phyloP scores from a whole-genome alignment of 2,797 vertebrate genomes.

The Diplodus puntazzo region DNA sequence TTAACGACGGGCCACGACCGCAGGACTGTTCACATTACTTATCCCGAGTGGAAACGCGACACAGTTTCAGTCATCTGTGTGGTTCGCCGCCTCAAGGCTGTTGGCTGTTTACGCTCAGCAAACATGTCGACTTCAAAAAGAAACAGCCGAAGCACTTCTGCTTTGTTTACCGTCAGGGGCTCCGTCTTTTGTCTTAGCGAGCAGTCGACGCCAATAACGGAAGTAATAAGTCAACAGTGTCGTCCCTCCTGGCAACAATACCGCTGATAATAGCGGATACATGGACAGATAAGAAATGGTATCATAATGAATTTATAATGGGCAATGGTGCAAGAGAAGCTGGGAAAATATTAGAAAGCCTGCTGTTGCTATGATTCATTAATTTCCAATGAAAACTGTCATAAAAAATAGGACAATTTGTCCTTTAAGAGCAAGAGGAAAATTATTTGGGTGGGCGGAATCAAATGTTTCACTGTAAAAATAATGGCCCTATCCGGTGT shows the following conservation, averaged over 20 bases:
- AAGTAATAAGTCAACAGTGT: slow-evolving; percentile 71
- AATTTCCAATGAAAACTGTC: slow-evolving; percentile 16
- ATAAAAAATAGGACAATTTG: too few relatives aligned
- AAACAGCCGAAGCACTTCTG: slow-evolving; percentile 56
- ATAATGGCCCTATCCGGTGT: neutral
- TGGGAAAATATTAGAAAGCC: slow-evolving; percentile 36
- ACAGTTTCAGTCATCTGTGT: slow-evolving; percentile 51
- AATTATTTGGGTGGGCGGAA: neutral
- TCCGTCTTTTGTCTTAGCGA: slow-evolving; percentile 53
- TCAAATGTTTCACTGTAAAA: neutral
- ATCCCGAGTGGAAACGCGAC: slow-evolving; percentile 55
- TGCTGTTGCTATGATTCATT: slow-evolving; percentile 16
- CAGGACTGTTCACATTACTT: slow-evolving; percentile 46
- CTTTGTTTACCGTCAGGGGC: slow-evolving; percentile 65
- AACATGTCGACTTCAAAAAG: slow-evolving; percentile 69
- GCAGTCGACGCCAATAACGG: slow-evolving; percentile 66
- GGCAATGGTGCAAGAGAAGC: slow-evolving; percentile 4
- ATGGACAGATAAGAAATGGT: slow-evolving; percentile 28
- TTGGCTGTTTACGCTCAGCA: slow-evolving; percentile 62
- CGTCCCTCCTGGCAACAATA: slow-evolving; percentile 43
- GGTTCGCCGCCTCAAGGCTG: slow-evolving; percentile 50
- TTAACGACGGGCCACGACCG: slow-evolving; percentile 21
- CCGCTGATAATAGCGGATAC: slow-evolving; percentile 51
- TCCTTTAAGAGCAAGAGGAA: neutral
- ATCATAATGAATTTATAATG: slow-evolving; percentile 21